These are phyloP conservation scores for Helicoverpa zea DNA, from an alignment of 1,140 invertebrate species.

Conservation along the genomic window DNA sequence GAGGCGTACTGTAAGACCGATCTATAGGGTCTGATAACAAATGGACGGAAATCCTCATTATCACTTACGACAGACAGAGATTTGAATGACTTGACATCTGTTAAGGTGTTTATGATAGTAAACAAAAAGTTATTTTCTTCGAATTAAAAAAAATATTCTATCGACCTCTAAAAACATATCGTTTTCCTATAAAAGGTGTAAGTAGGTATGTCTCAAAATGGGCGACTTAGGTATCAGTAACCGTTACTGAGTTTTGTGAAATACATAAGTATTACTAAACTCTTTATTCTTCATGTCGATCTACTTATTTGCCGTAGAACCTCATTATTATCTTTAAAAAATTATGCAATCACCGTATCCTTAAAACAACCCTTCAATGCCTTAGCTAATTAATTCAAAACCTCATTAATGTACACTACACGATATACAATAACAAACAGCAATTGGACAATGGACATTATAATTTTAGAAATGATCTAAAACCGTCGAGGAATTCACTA, in stretches of 20 bases:
- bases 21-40: background rate
- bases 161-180: too few species aligned
- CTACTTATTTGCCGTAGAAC: too few species aligned
- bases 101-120: background rate
- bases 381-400: too few species aligned
- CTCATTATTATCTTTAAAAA: too few species aligned
- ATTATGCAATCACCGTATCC: too few species aligned
- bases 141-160: background rate
- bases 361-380: too few species aligned
- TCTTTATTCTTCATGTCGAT: too few species aligned
- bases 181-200: too few species aligned
- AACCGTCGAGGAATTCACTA: constrained; percentile 25
- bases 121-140: background rate
- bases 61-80: constrained; percentile 1
- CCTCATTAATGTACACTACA: background rate
- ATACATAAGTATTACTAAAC: too few species aligned
- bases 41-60: constrained; percentile 27
- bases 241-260: too few species aligned
- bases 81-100: background rate
- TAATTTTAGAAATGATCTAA: constrained; percentile 23
- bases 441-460: background rate
- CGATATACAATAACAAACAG: background rate
- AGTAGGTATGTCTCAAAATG: too few species aligned
- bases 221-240: too few species aligned
- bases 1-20: background rate